Evolutionary conservation across 30 jellyfish, hydroid and myxozoan species (phyloP), one percentile per base, ranked within the genome.

Genomic region (Clytia hemisphaerica): DNA sequence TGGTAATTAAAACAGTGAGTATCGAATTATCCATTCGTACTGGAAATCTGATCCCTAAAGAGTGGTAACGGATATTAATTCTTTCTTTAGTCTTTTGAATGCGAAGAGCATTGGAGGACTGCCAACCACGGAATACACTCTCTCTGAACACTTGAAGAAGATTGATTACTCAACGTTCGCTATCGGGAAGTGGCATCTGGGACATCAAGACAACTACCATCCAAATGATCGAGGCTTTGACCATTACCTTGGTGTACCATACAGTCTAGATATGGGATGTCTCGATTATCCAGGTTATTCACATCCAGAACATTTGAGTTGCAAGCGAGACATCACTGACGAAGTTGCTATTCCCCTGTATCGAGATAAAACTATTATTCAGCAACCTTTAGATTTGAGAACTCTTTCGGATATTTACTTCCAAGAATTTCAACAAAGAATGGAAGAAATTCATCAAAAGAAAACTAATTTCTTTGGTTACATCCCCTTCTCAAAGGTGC

Each of bases 191-290:
- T 57, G 70, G 70, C 70, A 57, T 18, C 28, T 57, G 28, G 70
- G 70, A 21, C 70, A 57, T 57, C 3, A 29, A 4, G 44, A 25
- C 5, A 15, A 4, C 2, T 57, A 21, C 28, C 37, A 57, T 57
- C 70, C 70, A 21, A 29, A 18, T n/a, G 6, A 57, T 28, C 70
- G 44, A 22, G 70, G 70, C 22, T 57, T 57, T 57, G 44, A 57
- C 16, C 44, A 57, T 57, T 57, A 57, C 28, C 44, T 57, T 57
- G 70, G 70, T 6, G 70, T 57, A n/a, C 70, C 70, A 18, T 57
- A 57, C 44, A 57, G 70, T 57, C 70, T 57, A 4, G 70, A 57
- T 57, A 28, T 18, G 5, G 70, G 70, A 18, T 57, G 70, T 29
- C 37, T 57, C 44, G 44, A 25, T 21, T 4, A 57, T 57, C 4